These are phyloP conservation scores for Diorhabda elongata DNA, from an alignment of 1,140 invertebrate genomes.

Conservation along the genomic window DNA sequence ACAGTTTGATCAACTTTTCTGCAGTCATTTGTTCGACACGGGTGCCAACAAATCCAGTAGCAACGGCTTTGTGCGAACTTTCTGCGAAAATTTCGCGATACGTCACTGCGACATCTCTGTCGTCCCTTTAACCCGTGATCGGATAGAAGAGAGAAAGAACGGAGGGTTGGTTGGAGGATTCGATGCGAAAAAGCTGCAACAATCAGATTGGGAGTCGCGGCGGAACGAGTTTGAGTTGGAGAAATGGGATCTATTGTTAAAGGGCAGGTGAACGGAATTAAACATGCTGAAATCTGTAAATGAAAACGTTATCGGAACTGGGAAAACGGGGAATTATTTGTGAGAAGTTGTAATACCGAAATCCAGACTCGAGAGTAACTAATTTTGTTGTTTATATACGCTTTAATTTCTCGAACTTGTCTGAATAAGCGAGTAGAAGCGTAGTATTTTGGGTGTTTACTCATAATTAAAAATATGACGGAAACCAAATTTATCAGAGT, in stretches of 20 bases:
- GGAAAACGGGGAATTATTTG: background rate
- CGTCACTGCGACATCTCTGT: conserved; percentile 21
- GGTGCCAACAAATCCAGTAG: conserved; percentile 45
- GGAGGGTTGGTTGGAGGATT: conserved; percentile 22
- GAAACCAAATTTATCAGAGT: no score
- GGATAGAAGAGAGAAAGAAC: conserved; percentile 17
- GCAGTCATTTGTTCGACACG: conserved; percentile 47
- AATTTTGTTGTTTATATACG: no score
- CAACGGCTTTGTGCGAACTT: conserved; percentile 38
- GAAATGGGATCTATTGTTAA: conserved; percentile 15
- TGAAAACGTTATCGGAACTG: conserved; percentile 7
- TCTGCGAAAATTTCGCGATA: conserved; percentile 24
- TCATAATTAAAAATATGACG: no score
- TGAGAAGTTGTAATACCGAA: background rate
- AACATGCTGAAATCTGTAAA: conserved; percentile 11
- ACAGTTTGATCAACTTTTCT: conserved; percentile 43
- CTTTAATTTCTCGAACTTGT: no score
- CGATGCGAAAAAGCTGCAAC: conserved; percentile 21
- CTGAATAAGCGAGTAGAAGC: no score
- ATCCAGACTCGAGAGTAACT: no score
- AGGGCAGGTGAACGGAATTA: conserved; percentile 9
- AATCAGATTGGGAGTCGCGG: conserved; percentile 9
- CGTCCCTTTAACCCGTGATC: background rate
- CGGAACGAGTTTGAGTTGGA: conserved; percentile 8
- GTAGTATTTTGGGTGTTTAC: no score